Conservation (phyloP, 2,888 invertebrate genomes). For the Blastobasis lacticolella region DNA sequence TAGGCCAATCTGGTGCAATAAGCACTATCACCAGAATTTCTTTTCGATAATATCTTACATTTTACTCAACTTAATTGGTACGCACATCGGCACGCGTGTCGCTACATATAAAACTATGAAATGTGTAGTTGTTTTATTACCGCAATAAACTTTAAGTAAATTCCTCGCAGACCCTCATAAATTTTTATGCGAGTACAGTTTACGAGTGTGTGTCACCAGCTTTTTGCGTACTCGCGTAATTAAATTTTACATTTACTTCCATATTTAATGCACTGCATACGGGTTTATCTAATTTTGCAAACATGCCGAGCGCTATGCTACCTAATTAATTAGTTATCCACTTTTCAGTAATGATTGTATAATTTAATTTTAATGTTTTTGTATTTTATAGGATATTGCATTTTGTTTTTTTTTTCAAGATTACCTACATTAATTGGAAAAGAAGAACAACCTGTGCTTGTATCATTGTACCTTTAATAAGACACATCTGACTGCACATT, state of each 20-base stretch:
- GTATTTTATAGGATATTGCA: too few relatives aligned
- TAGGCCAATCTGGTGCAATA: too few relatives aligned
- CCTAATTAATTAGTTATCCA: too few relatives aligned
- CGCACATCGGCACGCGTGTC: not conserved
- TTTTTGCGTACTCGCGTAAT: not conserved
- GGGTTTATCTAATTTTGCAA: not conserved
- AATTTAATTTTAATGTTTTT: too few relatives aligned
- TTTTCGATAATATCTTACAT: not conserved
- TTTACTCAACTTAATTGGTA: not conserved
- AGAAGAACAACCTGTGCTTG: too few relatives aligned
- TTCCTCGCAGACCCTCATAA: constrained; percentile 30
- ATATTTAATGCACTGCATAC: not conserved
- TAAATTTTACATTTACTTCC: constrained; percentile 1
- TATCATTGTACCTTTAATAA: too few relatives aligned
- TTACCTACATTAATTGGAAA: too few relatives aligned
- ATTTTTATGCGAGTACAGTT: constrained; percentile 32
- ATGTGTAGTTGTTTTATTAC: constrained; percentile 33
- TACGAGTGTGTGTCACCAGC: constrained; percentile 29
- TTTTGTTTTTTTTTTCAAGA: too few relatives aligned
- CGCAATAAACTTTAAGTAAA: constrained; percentile 37
- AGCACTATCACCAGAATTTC: not conserved
- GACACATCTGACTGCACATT: too few relatives aligned
- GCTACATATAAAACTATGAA: constrained; percentile 20
- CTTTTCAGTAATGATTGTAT: too few relatives aligned
- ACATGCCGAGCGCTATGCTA: too few relatives aligned